phyloP scores from a whole-genome alignment of 2,113 vertebrate genomes.

The Redunca redunca region DNA sequence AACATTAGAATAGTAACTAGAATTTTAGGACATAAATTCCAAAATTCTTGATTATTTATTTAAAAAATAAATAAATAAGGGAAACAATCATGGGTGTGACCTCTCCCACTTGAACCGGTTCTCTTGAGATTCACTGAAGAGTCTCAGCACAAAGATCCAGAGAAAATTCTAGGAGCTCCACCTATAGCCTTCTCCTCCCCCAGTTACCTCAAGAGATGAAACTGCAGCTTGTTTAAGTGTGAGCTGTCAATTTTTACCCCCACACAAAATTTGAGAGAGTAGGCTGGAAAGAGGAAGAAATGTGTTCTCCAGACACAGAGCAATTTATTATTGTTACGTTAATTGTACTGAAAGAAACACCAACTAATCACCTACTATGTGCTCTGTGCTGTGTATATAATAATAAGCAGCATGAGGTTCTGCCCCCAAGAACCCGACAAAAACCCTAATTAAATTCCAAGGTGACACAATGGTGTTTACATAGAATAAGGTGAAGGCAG shows the following conservation, averaged over 20 bases:
- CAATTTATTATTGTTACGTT: neutral
- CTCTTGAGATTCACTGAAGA: neutral
- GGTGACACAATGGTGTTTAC: neutral
- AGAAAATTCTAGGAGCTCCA: neutral
- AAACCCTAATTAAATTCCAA: neutral
- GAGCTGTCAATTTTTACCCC: neutral
- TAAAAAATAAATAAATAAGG: neutral
- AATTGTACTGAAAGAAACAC: neutral
- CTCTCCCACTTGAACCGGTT: neutral
- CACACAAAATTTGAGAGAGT: neutral
- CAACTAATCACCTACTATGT: neutral
- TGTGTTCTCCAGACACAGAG: neutral
- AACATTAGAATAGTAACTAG: neutral
- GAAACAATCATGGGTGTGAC: neutral
- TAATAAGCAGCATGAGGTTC: neutral
- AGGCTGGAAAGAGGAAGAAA: neutral
- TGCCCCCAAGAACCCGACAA: neutral
- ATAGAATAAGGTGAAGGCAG: neutral
- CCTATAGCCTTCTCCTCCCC: neutral
- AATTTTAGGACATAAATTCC: neutral
- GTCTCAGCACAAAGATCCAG: neutral
- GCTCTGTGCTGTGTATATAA: neutral
- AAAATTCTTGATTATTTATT: constrained; percentile 6
- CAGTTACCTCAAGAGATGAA: neutral
- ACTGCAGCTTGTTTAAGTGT: neutral